These are phyloP conservation scores for Tetrax tetrax DNA, from an alignment of 2,113 vertebrate species.

Conservation along the genomic window DNA sequence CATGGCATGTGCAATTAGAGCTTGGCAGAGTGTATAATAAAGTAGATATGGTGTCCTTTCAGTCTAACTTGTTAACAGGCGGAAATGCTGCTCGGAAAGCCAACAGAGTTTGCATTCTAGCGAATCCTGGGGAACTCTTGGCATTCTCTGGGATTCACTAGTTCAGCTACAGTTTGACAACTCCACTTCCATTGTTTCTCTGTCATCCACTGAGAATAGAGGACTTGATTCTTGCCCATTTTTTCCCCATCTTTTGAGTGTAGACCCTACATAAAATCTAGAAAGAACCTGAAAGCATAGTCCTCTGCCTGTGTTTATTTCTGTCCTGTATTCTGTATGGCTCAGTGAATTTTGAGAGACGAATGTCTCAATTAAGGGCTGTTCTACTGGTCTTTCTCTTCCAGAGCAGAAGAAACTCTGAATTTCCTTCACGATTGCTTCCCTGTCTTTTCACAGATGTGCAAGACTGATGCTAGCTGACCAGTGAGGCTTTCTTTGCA, in stretches of 20 bases:
- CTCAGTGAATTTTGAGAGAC: not conserved
- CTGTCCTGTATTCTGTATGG: not conserved
- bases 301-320: not conserved
- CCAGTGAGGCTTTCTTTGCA: not conserved
- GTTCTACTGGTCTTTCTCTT: not conserved
- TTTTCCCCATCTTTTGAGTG: not conserved
- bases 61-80: conserved; percentile 32
- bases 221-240: not conserved
- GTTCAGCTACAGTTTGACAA: not conserved
- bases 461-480: not conserved
- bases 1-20: conserved; percentile 15
- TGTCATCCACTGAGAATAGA: not conserved
- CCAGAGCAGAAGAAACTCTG: not conserved
- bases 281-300: not conserved
- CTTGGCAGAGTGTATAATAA: conserved; percentile 32
- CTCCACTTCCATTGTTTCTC: not conserved
- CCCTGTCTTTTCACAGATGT: not conserved
- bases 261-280: not conserved
- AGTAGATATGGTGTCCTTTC: conserved; percentile 22
- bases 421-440: not conserved
- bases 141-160: not conserved
- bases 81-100: not conserved
- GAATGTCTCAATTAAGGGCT: not conserved
- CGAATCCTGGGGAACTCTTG: not conserved
- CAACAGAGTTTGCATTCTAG: not conserved